Conservation (phyloP, 1,140 invertebrate species). For the Drosophila seguyi region DNA sequence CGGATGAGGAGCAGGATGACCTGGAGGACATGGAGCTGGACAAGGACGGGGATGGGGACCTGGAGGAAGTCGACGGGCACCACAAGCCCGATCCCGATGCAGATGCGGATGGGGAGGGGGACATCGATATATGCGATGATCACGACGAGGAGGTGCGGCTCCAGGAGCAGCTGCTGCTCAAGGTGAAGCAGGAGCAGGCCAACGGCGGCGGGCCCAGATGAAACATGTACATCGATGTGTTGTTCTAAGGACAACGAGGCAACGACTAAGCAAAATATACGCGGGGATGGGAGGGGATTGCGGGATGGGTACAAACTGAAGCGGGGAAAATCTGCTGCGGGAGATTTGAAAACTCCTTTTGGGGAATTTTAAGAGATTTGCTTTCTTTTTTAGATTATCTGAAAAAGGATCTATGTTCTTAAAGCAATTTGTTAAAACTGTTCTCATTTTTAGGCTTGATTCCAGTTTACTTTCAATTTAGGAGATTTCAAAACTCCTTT, state of each 20-base stretch:
- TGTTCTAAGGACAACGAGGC: conserved; percentile 55
- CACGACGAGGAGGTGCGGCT: conserved; percentile 62
- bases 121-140: conserved; percentile 80
- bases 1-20: conserved; percentile 61
- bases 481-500: too few relatives aligned
- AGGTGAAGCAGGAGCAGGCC: conserved; percentile 73
- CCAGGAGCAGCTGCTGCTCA: conserved; percentile 73
- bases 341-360: neutral
- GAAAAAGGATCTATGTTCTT: neutral
- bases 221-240: conserved; percentile 84
- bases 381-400: neutral
- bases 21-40: conserved; percentile 51
- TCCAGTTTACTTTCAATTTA: too few relatives aligned
- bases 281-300: neutral
- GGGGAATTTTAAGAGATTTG: neutral
- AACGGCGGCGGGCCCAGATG: conserved; percentile 62
- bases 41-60: conserved; percentile 47
- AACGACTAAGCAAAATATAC: neutral
- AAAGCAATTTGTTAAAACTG: neutral
- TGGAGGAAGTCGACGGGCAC: conserved; percentile 16
- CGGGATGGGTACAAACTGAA: neutral
- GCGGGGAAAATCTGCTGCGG: neutral
- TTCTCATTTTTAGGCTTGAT: too few relatives aligned
- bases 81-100: conserved; percentile 33
- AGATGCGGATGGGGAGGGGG: conserved; percentile 68